A percentile compares a stretch with the other conserved stretches of the same genome.
These are phyloP conservation scores for Torymus tubicola DNA, from an alignment of 2,888 invertebrate species.

Conservation along the genomic window DNA sequence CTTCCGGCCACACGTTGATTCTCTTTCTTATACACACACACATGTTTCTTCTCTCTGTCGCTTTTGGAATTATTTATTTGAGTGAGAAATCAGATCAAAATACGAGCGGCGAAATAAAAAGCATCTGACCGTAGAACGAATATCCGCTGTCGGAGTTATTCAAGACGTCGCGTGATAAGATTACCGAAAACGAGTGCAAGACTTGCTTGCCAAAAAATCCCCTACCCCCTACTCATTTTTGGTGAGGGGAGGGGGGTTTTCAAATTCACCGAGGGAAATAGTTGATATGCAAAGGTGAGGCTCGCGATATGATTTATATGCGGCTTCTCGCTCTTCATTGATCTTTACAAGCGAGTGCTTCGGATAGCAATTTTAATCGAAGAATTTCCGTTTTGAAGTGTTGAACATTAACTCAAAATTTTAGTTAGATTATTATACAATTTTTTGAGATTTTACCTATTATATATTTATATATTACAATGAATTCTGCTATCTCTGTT, in stretches of 20 bases:
- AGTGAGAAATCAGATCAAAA: slow-evolving; percentile 12
- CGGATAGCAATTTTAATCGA: no score
- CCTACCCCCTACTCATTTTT: no score
- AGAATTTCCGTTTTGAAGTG: no score
- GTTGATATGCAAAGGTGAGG: slow-evolving; percentile 2
- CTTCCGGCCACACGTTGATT: not conserved
- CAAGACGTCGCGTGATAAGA: slow-evolving; percentile 3
- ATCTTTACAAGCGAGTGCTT: not conserved
- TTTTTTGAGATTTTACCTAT: no score
- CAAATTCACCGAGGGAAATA: not conserved
- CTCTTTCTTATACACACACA: not conserved
- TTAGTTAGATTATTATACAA: no score
- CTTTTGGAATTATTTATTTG: slow-evolving; percentile 23
- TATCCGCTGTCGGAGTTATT: not conserved
- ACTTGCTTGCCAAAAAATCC: no score
- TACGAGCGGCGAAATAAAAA: not conserved
- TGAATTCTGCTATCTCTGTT: no score
- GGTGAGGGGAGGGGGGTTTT: not conserved
- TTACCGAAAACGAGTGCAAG: slow-evolving; percentile 5
- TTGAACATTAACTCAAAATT: no score
- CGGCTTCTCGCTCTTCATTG: not conserved
- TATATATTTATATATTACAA: no score
- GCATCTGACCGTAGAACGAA: no score
- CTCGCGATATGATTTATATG: slow-evolving; percentile 12
- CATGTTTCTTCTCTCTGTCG: not conserved